Conservation (phyloP, 2,797 vertebrate species). For the Hyperoplus lanceolatus region DNA sequence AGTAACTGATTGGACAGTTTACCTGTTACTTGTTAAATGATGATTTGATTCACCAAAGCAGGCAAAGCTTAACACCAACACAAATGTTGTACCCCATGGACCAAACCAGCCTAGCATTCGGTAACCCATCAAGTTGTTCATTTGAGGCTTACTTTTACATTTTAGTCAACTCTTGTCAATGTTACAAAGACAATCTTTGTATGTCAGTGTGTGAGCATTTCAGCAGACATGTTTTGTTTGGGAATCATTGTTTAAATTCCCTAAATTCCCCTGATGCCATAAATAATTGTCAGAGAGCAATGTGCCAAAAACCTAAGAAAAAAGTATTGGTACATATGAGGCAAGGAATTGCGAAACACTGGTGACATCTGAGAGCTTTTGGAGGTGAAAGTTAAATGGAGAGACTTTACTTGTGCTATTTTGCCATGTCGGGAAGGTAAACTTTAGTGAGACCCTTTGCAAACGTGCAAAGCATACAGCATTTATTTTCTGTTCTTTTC, state of each 20-base stretch:
- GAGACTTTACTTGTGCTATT: slow-evolving; percentile 28
- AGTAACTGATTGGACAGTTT: slow-evolving; percentile 3
- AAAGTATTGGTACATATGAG: background rate
- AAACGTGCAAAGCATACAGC: slow-evolving; percentile 11
- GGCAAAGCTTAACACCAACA: background rate
- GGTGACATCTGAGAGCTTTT: slow-evolving; percentile 26
- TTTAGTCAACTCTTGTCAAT: background rate
- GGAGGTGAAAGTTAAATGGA: slow-evolving; percentile 41
- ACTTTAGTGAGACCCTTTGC: slow-evolving; percentile 32
- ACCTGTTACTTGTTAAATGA: background rate
- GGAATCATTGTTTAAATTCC: slow-evolving; percentile 10
- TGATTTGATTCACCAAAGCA: slow-evolving; percentile 6
- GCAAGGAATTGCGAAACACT: slow-evolving; percentile 19
- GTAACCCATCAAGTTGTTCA: background rate
- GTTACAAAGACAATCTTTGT: background rate
- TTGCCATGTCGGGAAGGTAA: background rate
- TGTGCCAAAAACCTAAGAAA: slow-evolving; percentile 6
- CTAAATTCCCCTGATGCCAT: background rate
- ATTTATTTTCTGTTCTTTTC: slow-evolving; percentile 18
- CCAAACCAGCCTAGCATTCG: too few relatives aligned
- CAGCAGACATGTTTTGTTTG: background rate
- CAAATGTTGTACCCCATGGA: background rate
- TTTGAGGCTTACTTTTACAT: background rate
- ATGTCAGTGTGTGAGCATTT: background rate
- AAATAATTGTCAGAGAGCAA: background rate